Percentiles rank a stretch among this genome's conserved stretches.
These are phyloP conservation scores for Platalea minor DNA, from an alignment of 2,797 vertebrate genomes.

Conservation along the genomic window DNA sequence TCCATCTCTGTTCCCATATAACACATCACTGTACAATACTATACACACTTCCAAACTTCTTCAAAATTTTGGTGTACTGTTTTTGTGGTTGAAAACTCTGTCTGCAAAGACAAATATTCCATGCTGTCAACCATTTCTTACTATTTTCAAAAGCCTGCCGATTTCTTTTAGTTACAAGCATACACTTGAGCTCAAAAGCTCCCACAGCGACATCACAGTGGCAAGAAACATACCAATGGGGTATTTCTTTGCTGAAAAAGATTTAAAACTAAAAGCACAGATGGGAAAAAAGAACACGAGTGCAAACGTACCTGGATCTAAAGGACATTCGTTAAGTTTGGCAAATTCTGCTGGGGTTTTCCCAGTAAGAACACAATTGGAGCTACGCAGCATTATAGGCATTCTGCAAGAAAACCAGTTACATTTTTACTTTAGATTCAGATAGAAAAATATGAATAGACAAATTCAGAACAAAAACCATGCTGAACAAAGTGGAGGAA, in stretches of 20 bases:
- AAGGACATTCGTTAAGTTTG: constrained; percentile 94
- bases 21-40: not conserved
- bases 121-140: not conserved
- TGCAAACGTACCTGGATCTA: constrained; percentile 88
- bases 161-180: not conserved
- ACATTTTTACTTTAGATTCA: not conserved
- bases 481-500: not conserved
- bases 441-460: not conserved
- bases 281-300: not conserved
- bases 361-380: constrained; percentile 95
- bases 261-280: not conserved
- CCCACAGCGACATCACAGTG: not conserved
- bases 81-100: not conserved
- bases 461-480: not conserved
- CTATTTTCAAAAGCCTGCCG: not conserved
- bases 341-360: constrained; percentile 95
- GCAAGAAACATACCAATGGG: not conserved
- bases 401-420: constrained; percentile 79
- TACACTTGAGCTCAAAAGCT: not conserved
- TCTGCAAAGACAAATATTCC: not conserved
- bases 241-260: not conserved
- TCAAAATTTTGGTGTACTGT: not conserved
- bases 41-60: not conserved
- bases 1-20: not conserved
- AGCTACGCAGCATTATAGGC: constrained; percentile 98